These are phyloP conservation scores for Tupaia tana DNA, from an alignment of 2,113 vertebrate genomes.

Conservation along the genomic window DNA sequence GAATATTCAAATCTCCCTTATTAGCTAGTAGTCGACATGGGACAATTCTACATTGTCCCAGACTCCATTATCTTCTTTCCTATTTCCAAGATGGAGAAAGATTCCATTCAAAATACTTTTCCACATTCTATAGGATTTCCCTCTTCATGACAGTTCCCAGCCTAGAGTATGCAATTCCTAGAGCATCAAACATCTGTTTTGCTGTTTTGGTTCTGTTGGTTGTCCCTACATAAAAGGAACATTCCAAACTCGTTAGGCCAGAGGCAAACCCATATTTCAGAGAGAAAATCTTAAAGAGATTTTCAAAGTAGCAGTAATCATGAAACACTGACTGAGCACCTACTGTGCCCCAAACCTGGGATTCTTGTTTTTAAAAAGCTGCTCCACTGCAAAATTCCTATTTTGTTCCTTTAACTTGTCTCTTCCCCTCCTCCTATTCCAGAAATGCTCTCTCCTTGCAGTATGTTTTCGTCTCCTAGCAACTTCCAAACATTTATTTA, in stretches of 20 bases:
- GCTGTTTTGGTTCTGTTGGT: conserved; percentile 59
- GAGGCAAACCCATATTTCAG: conserved; percentile 43
- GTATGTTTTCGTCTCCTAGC: conserved; percentile 65
- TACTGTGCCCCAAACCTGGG: neutral
- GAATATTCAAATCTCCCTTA: conserved; percentile 45
- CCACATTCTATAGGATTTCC: conserved; percentile 27
- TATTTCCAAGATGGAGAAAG: neutral
- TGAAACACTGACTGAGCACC: neutral
- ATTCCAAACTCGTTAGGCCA: conserved; percentile 63
- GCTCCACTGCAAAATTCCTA: neutral
- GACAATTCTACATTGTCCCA: conserved; percentile 12
- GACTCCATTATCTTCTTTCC: neutral
- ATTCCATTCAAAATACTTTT: conserved; percentile 1
- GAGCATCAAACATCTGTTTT: conserved; percentile 57
- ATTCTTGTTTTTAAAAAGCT: conserved; percentile 44
- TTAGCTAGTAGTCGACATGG: neutral
- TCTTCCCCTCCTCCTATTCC: conserved; percentile 34
- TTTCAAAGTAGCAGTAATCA: conserved; percentile 1
- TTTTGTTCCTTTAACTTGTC: neutral
- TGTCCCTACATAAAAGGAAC: conserved; percentile 49
- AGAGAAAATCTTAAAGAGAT: conserved; percentile 12
- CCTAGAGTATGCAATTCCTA: conserved; percentile 8
- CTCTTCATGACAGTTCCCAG: conserved; percentile 50
- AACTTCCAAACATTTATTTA: conserved; percentile 73
- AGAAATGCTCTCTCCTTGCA: conserved; percentile 58